Evolutionary conservation across 92 coral and sea anemone genomes (phyloP).

Genomic region (Phenganax marumi): DNA sequence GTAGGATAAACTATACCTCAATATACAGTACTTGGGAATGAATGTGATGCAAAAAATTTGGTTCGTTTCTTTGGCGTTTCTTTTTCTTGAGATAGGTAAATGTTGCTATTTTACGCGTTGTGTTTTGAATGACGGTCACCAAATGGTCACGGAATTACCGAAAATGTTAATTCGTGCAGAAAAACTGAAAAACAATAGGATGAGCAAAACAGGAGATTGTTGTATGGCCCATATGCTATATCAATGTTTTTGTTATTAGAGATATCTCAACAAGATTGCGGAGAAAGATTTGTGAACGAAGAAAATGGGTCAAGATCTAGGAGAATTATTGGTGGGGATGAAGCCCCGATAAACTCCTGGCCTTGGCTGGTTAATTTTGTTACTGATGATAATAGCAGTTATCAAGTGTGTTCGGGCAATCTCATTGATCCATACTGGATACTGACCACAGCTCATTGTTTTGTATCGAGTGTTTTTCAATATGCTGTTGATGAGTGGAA

Average conservation of each 20-base stretch:
- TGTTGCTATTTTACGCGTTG: not conserved
- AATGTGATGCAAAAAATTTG: not conserved
- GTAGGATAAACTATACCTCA: not conserved
- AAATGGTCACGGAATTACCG: no score
- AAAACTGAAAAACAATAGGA: no score
- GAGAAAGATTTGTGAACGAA: conserved; percentile 5
- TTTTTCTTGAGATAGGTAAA: not conserved
- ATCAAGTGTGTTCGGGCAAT: conserved; percentile 70
- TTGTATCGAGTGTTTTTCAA: conserved; percentile 53
- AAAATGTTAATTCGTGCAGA: no score
- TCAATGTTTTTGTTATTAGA: not conserved
- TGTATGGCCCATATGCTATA: no score
- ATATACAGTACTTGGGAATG: conserved; percentile 3
- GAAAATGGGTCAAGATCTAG: conserved; percentile 54
- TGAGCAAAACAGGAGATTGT: no score
- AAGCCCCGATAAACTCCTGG: conserved; percentile 68
- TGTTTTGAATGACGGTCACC: no score
- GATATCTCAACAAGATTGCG: conserved; percentile 19
- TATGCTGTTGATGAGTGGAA: conserved; percentile 71
- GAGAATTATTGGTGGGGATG: conserved; percentile 69
- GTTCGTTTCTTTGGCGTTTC: conserved; percentile 12
- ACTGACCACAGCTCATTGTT: conserved; percentile 76
- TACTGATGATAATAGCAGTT: conserved; percentile 38
- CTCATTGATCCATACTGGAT: conserved; percentile 76
- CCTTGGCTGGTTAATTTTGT: conserved; percentile 78